phyloP scores from a whole-genome alignment of 2,113 vertebrate species.

The Passer domesticus region DNA sequence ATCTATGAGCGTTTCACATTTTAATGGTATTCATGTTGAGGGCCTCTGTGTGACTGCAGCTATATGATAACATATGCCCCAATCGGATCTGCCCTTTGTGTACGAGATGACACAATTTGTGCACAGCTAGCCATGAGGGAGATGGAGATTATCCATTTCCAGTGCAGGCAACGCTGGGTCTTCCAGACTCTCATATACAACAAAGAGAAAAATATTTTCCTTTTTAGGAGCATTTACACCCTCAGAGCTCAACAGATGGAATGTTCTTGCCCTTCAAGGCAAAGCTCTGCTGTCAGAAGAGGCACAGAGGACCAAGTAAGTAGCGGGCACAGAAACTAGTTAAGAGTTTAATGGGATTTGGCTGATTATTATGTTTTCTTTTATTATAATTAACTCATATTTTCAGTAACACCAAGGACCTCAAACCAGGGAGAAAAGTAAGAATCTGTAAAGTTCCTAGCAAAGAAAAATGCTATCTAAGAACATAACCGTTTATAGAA shows the following conservation, averaged over 20 bases:
- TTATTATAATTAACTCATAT: not conserved
- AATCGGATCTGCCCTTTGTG: constrained; percentile 49
- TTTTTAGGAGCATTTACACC: constrained; percentile 2
- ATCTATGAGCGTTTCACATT: constrained; percentile 46
- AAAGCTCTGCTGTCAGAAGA: constrained; percentile 26
- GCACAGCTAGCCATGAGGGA: constrained; percentile 47
- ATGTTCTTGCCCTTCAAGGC: constrained; percentile 31
- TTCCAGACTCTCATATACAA: not conserved
- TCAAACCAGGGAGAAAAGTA: not conserved
- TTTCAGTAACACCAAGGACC: not conserved
- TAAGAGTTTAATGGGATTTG: constrained; percentile 14
- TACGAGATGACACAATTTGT: constrained; percentile 36
- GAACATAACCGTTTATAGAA: not conserved
- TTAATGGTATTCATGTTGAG: constrained; percentile 54
- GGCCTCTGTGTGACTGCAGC: constrained; percentile 53
- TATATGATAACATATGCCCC: constrained; percentile 47
- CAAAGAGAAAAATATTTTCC: not conserved
- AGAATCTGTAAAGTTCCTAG: not conserved
- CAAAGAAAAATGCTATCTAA: not conserved
- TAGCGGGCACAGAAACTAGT: not conserved
- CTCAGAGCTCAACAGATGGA: constrained; percentile 37
- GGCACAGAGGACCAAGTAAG: not conserved
- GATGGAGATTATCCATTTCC: constrained; percentile 26
- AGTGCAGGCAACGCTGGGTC: not conserved
- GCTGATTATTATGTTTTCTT: not conserved